These are phyloP conservation scores for Buphagus erythrorhynchus DNA, from an alignment of 2,797 vertebrate species.

Conservation along the genomic window DNA sequence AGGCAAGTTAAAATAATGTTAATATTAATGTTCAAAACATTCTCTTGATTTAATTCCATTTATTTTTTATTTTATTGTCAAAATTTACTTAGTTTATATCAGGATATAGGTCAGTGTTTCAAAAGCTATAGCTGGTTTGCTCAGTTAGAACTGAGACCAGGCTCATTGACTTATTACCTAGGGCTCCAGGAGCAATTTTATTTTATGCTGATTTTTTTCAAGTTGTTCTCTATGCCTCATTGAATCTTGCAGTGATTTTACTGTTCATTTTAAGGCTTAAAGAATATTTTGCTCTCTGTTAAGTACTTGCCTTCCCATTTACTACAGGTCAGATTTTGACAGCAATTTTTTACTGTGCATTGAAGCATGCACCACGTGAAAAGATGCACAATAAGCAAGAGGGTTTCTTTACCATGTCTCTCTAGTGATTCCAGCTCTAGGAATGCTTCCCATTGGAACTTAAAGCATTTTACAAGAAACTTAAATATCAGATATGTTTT, in stretches of 20 bases:
- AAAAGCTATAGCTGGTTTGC: background rate
- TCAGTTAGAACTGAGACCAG: background rate
- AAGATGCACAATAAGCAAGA: background rate
- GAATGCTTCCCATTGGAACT: background rate
- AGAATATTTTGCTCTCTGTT: background rate
- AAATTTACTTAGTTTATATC: background rate
- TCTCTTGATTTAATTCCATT: background rate
- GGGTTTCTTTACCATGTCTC: background rate
- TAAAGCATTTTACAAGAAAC: background rate
- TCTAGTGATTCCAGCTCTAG: background rate
- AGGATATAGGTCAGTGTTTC: background rate
- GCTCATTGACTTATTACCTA: background rate
- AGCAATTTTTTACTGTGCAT: background rate
- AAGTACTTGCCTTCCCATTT: background rate
- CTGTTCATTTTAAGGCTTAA: background rate
- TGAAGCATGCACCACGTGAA: background rate
- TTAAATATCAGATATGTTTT: background rate
- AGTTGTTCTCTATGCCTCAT: background rate
- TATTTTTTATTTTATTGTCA: background rate
- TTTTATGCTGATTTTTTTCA: background rate
- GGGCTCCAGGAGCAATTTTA: background rate
- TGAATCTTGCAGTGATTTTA: slow-evolving; percentile 13
- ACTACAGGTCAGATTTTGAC: slow-evolving; percentile 20
- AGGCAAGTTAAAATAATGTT: background rate
- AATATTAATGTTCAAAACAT: background rate